A percentile compares a stretch with the other conserved stretches of the same genome.
Conservation (phyloP, 2,888 invertebrate species). For the Orthonevra nobilis region DNA sequence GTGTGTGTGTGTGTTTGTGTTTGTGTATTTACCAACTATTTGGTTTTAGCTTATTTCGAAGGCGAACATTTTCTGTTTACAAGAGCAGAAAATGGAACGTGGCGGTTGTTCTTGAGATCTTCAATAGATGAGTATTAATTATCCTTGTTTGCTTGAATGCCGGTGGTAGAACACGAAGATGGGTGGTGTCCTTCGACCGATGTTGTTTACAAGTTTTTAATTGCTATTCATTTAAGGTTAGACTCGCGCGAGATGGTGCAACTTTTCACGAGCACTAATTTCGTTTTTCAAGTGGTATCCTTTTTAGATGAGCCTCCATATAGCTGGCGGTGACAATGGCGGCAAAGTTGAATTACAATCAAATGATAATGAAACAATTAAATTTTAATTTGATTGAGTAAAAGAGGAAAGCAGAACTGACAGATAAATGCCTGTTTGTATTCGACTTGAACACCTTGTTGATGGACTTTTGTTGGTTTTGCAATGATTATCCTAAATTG, state of each 20-base stretch:
- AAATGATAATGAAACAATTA: constrained; percentile 27
- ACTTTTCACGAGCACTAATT: constrained; percentile 2
- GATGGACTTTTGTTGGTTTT: too few relatives aligned
- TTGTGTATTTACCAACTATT: constrained; percentile 42
- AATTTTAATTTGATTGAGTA: constrained; percentile 45
- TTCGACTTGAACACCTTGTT: too few relatives aligned
- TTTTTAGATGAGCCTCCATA: constrained; percentile 58
- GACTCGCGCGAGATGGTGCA: constrained; percentile 41
- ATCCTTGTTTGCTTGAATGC: constrained; percentile 73
- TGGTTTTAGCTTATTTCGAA: constrained; percentile 61
- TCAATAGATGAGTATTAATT: constrained; percentile 72
- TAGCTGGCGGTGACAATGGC: constrained; percentile 16
- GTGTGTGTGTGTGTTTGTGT: not conserved
- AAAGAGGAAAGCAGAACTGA: too few relatives aligned
- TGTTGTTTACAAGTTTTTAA: constrained; percentile 67
- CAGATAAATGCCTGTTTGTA: too few relatives aligned
- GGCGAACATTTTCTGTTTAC: constrained; percentile 51
- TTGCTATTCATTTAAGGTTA: constrained; percentile 66
- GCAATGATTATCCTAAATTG: too few relatives aligned
- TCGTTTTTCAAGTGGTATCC: constrained; percentile 47
- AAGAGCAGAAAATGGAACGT: constrained; percentile 17
- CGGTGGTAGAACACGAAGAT: constrained; percentile 52
- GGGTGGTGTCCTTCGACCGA: constrained; percentile 44
- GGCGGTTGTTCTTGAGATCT: constrained; percentile 49
- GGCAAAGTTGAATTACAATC: constrained; percentile 25